A percentile compares a stretch with the other conserved stretches of the same genome.
These are phyloP conservation scores for Muscicapa comitata DNA, from an alignment of 2,797 vertebrate genomes.

Conservation along the genomic window DNA sequence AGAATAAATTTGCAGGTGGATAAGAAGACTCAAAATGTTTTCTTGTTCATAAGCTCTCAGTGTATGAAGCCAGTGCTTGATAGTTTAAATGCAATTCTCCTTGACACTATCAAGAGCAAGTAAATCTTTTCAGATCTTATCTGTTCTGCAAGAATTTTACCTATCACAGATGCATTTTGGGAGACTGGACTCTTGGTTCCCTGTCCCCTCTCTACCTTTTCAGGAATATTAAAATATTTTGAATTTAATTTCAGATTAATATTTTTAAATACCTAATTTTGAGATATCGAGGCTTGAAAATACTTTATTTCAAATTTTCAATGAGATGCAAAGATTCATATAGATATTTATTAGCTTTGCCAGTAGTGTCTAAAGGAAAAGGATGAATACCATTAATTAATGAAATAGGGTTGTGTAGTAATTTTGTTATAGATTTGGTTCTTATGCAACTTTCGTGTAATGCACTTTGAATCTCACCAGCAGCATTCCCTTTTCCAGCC, in stretches of 20 bases:
- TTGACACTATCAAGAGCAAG: background rate
- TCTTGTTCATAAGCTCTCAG: background rate
- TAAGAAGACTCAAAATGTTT: background rate
- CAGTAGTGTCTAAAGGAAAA: background rate
- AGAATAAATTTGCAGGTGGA: conserved; percentile 26
- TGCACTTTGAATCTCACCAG: background rate
- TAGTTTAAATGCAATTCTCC: background rate
- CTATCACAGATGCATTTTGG: background rate
- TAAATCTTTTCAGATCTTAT: background rate
- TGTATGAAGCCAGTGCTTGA: background rate
- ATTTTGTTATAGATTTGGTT: background rate
- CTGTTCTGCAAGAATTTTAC: background rate
- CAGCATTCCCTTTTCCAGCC: background rate
- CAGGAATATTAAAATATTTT: background rate
- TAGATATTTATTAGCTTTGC: background rate
- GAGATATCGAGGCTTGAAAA: background rate
- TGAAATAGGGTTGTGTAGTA: background rate
- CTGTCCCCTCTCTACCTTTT: background rate
- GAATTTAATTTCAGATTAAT: background rate
- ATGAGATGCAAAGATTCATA: background rate
- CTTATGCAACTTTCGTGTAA: background rate
- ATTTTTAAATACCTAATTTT: background rate
- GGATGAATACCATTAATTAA: background rate
- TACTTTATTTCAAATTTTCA: background rate
- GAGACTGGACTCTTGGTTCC: background rate